Evolutionary conservation across 1,140 invertebrate genomes (phyloP), one percentile per base, ranked within the genome.

Genomic region (Pseudomyrmex sp.): DNA sequence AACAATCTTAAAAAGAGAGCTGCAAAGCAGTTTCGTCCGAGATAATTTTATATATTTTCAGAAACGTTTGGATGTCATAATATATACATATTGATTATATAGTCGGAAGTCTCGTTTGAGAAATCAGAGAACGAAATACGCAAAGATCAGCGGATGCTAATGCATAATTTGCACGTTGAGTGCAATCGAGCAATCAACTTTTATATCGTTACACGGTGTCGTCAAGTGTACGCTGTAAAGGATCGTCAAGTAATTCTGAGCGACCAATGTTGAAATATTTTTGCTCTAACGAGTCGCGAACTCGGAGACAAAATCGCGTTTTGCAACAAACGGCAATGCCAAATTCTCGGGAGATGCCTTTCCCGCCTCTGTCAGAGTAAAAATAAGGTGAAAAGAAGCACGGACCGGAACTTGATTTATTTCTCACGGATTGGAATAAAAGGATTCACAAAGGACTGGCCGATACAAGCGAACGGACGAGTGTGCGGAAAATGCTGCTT

Each of bases 261-360:
- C 76, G 76, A 72, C 76, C 76, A 44, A 70, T 70, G 65, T 50
- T 54, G 76, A 80, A 80, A 70, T 66, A 59, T 72, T 80, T 72
- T 70, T 56, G 12, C 76, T 80, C 76, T 80, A 80, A 80, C 76
- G 76, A 80, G 54, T 23, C 20, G 66, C 44, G 54, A 80, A 50
- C 66, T 66, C 35, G 18, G 54, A 26, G n/a, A 54, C 46, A 72
- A 50, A 80, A 72, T 80, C 76, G 46, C 68, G 20, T 70, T 56
- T 80, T 66, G 76, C 66, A 80, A 72, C 66, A 70, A 72, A 10
- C 76, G 23, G 44, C 46, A 15, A 72, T 23, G 76, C 66, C 76
- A 56, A 80, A 72, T 80, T 80, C 59, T 80, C 76, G 58, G 35
- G 66, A 35, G 54, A 20, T 80, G 66, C 66, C 76, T 80, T 72